Evolutionary conservation across 1,140 invertebrate species (phyloP).

Genomic region (Meloidogyne hapla): DNA sequence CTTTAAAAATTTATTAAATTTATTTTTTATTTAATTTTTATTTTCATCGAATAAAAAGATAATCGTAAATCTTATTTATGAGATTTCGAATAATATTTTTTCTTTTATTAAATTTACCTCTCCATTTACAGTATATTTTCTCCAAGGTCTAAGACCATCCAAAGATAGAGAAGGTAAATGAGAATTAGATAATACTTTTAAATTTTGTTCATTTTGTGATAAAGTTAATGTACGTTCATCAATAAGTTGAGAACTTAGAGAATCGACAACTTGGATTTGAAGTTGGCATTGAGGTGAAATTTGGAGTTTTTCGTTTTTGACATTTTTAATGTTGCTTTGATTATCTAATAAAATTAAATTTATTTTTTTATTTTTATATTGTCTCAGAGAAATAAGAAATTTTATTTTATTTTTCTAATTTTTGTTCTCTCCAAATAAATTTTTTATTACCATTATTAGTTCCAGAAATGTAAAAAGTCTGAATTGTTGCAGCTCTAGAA

Average conservation of each 20-base stretch:
- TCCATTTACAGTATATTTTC: conserved; percentile 55
- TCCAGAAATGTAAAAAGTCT: conserved; percentile 17
- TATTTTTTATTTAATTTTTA: background rate
- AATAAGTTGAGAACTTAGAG: background rate
- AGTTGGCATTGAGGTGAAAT: conserved; percentile 34
- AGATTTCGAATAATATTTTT: too few relatives aligned
- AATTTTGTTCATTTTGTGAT: conserved; percentile 13
- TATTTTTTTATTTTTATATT: too few relatives aligned
- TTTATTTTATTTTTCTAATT: too few relatives aligned
- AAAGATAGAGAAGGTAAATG: conserved; percentile 34
- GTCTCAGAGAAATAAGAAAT: too few relatives aligned
- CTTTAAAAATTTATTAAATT: conserved; percentile 25
- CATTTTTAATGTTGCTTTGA: background rate
- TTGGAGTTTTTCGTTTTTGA: background rate
- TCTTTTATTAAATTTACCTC: conserved; percentile 18
- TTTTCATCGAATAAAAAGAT: background rate
- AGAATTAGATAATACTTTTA: background rate
- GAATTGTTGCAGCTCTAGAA: conserved; percentile 38
- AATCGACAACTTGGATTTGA: conserved; percentile 26
- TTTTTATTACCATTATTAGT: background rate
- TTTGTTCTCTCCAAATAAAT: too few relatives aligned
- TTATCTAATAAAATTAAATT: too few relatives aligned
- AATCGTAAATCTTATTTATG: too few relatives aligned
- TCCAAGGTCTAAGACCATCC: conserved; percentile 50
- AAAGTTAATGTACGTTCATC: conserved; percentile 31